phyloP scores from a whole-genome alignment of 2,797 vertebrate genomes.

The Acanthurus tractus region DNA sequence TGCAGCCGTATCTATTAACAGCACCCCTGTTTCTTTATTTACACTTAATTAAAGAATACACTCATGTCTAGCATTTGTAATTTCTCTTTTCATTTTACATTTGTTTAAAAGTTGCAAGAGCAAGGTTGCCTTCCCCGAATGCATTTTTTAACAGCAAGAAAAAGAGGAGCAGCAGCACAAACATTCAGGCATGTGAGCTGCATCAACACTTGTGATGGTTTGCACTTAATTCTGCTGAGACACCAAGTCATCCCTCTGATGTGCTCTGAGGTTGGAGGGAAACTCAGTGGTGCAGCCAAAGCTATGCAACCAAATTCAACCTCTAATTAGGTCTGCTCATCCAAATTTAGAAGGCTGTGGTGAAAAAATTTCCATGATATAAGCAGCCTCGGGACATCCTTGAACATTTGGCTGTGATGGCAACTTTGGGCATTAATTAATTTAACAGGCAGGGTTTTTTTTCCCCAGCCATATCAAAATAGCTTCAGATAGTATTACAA shows the following conservation, averaged over 20 bases:
- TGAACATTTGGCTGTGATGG: constrained; percentile 69
- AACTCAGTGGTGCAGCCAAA: constrained; percentile 61
- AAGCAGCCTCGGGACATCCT: constrained; percentile 72
- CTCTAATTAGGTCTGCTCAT: constrained; percentile 76
- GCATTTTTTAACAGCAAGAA: constrained; percentile 41
- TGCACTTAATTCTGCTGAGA: constrained; percentile 67
- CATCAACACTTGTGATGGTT: constrained; percentile 58
- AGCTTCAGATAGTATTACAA: constrained; percentile 52
- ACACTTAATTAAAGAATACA: background rate
- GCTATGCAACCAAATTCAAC: constrained; percentile 69
- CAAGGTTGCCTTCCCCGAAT: constrained; percentile 14
- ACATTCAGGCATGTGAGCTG: constrained; percentile 43
- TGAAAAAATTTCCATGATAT: constrained; percentile 53
- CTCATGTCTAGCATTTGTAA: background rate
- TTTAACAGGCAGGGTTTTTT: constrained; percentile 58
- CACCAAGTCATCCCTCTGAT: constrained; percentile 61
- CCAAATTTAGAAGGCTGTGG: constrained; percentile 72
- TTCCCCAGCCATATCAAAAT: constrained; percentile 62
- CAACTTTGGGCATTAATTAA: constrained; percentile 78
- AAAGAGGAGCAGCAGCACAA: constrained; percentile 50
- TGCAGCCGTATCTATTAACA: background rate
- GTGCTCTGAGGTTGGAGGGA: constrained; percentile 62
- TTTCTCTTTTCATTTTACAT: constrained; percentile 6
- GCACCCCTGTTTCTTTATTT: background rate
- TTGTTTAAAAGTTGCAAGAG: background rate